Evolutionary conservation across 2,888 invertebrate species (phyloP), one percentile per base, ranked within the genome.

Genomic region (Rapana venosa): DNA sequence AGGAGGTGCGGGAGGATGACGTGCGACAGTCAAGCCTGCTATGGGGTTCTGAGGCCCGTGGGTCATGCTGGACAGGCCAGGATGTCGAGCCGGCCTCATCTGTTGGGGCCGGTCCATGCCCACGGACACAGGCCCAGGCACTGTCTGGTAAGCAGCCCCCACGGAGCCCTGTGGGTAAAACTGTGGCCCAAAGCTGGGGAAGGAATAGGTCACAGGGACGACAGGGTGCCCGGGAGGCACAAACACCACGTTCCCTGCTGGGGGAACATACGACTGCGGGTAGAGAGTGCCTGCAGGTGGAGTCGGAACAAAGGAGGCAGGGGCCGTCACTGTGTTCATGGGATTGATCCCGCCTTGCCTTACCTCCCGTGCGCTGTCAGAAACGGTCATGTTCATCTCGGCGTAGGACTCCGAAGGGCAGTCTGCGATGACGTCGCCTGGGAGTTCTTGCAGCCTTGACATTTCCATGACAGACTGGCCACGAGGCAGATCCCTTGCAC

Each of bases 401-500:
- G 20, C 20, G 66, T 66, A 22, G 4, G 35, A 35, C 32, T 15
- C 35, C 58, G n/a, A n/a, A 36, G 35, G 81, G 36, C 85, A 58
- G 30, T 85, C 85, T 5, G 58, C 4, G 30, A 26, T 0, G 17
- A 58, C 30, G 8, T 85, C 85, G 26, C 30, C 58, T 0, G 85
- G 15, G 47, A 83, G n/a, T 2, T 47, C 83, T 26, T 83, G 85
- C n/a, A 58, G 85, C 36, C 85, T 36, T 85, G 83, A 83, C 83
- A 47, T 83, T 47, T 35, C 83, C 83, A 83, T 26, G 47, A 83
- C 83, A 83, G 83, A 47, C 83, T 83, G 83, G 47, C 20, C 36
- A 30, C 58, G 84, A 58, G 11, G 15, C 56, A 26, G 84, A n/a
- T 30, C 35, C 35, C 15, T 22, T 5, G 32, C 30, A 30, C n/a